Percentiles rank a stretch among this genome's conserved stretches.
phyloP scores from a whole-genome alignment of 2,797 vertebrate species.

The Argyrosomus regius region DNA sequence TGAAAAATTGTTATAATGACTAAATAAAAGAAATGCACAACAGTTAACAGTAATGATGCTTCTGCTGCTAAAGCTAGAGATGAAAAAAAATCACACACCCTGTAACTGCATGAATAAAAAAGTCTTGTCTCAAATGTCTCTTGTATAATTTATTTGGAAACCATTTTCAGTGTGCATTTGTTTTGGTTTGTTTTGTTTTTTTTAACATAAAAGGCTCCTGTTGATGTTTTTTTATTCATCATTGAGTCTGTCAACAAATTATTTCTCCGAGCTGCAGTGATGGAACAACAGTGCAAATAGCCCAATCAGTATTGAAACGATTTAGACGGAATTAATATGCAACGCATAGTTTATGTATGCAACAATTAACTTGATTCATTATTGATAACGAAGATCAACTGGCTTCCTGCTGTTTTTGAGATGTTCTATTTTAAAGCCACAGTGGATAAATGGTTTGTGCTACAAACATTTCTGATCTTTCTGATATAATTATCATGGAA shows the following conservation, averaged over 20 bases:
- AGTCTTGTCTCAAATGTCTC: constrained; percentile 2
- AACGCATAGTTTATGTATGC: constrained; percentile 28
- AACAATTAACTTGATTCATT: constrained; percentile 37
- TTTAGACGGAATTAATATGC: constrained; percentile 10
- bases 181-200: neutral
- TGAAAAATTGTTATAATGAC: constrained; percentile 1
- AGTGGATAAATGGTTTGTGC: constrained; percentile 14
- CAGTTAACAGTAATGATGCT: neutral
- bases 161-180: neutral
- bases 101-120: constrained; percentile 15
- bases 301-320: constrained; percentile 9
- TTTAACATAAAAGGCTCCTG: constrained; percentile 1
- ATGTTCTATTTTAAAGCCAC: constrained; percentile 27
- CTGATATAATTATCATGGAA: constrained; percentile 23
- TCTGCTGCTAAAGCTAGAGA: neutral
- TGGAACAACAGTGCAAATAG: constrained; percentile 16
- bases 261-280: constrained; percentile 3
- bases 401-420: constrained; percentile 27
- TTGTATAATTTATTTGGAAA: constrained; percentile 6
- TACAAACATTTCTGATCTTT: constrained; percentile 25
- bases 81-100: neutral
- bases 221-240: neutral
- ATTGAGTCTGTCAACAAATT: neutral
- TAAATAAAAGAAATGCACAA: constrained; percentile 7
- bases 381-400: constrained; percentile 30